Conservation (phyloP, 2,797 vertebrate species). For the Paguma larvata region DNA sequence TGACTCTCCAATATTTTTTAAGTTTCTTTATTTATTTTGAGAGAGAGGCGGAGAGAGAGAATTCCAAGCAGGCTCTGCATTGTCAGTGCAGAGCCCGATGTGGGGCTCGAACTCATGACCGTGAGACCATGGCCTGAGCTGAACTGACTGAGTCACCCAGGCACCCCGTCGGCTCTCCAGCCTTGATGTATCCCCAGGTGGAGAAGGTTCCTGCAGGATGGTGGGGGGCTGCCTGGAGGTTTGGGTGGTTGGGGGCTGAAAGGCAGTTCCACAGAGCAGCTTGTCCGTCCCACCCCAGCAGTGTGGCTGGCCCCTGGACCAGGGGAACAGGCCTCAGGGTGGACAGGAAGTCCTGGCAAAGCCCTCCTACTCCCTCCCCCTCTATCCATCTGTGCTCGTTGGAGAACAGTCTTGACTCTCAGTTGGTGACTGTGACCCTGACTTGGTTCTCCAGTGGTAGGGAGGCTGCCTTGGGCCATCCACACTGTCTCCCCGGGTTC, state of each 20-base stretch:
- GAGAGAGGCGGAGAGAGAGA: too few species aligned
- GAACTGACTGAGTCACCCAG: too few species aligned
- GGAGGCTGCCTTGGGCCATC: neutral
- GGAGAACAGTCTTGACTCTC: neutral
- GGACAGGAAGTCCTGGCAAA: neutral
- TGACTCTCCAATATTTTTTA: neutral
- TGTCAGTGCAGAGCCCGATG: too few species aligned
- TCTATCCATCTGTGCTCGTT: fast-evolving
- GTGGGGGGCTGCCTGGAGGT: neutral
- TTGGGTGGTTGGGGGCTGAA: neutral
- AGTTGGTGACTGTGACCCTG: neutral
- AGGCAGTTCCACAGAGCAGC: neutral
- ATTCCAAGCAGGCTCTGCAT: too few species aligned
- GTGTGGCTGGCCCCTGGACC: neutral
- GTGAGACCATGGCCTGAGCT: too few species aligned
- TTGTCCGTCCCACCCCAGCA: neutral
- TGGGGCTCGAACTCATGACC: too few species aligned
- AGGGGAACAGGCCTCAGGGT: too few species aligned
- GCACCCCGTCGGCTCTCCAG: neutral
- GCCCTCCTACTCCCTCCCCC: neutral
- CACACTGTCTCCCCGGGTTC: neutral
- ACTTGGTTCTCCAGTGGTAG: neutral
- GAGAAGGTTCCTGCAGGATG: neutral
- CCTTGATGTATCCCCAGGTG: neutral
- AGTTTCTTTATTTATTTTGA: too few species aligned